Evolutionary conservation across 2,797 vertebrate genomes (phyloP).

Genomic region (Melopsittacus undulatus): DNA sequence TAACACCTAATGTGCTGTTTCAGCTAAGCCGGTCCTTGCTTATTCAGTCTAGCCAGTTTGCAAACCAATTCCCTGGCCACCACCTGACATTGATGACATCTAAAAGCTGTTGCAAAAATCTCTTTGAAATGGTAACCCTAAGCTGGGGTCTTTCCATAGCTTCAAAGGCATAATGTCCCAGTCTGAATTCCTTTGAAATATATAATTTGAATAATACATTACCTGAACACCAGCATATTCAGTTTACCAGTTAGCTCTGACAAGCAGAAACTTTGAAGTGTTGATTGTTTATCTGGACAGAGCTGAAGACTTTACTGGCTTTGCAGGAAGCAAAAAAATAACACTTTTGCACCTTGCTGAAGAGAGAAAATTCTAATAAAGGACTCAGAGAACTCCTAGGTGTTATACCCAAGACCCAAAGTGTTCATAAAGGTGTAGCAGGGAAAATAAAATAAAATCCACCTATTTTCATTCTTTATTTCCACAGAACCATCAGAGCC

Average conservation of each 20-base stretch:
- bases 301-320: background rate
- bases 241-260: constrained; percentile 44
- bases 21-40: background rate
- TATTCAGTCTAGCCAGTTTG: background rate
- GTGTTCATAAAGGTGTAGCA: background rate
- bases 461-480: background rate
- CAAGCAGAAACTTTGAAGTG: constrained; percentile 56
- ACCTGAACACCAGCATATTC: constrained; percentile 1
- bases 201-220: constrained; percentile 56
- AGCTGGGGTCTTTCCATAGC: background rate
- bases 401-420: background rate
- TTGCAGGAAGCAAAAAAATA: constrained; percentile 10
- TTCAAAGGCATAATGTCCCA: constrained; percentile 29
- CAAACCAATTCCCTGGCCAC: background rate
- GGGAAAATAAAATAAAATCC: background rate
- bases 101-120: constrained; percentile 5
- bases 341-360: background rate
- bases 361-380: background rate
- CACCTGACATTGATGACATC: background rate
- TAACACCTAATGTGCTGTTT: background rate
- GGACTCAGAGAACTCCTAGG: background rate
- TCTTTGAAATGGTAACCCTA: constrained; percentile 51
- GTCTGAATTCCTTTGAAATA: constrained; percentile 48
- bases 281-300: constrained; percentile 40
- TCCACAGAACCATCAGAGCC: background rate